Percentiles rank a stretch among this genome's conserved stretches.
phyloP scores from a whole-genome alignment of 2,888 invertebrate species.

The Zele albiditarsus region DNA sequence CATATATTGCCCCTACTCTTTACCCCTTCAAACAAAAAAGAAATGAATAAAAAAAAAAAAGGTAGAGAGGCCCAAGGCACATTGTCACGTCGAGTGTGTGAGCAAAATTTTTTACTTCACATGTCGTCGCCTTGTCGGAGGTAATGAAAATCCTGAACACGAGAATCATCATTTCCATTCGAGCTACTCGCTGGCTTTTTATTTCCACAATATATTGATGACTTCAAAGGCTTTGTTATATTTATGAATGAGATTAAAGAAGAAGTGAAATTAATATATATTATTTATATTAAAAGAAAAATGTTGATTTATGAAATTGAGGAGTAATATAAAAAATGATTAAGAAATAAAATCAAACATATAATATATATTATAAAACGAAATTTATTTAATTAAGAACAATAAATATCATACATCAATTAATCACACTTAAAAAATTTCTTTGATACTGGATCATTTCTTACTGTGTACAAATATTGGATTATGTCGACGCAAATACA shows the following conservation, averaged over 20 bases:
- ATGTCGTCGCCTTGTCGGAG: neutral
- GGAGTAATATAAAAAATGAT: too few species aligned
- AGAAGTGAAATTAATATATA: constrained; percentile 22
- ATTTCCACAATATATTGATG: neutral
- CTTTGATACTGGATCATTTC: too few species aligned
- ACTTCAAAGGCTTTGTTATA: neutral
- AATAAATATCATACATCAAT: too few species aligned
- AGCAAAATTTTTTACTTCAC: constrained; percentile 2
- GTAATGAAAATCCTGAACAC: constrained; percentile 19
- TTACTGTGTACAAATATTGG: neutral
- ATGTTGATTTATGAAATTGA: neutral
- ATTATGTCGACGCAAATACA: constrained; percentile 14
- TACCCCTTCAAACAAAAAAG: neutral
- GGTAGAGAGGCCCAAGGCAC: neutral
- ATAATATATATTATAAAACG: neutral
- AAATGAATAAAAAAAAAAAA: neutral
- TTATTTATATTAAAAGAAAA: neutral
- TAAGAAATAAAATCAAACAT: constrained; percentile 14
- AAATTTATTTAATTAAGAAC: neutral
- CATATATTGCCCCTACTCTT: neutral
- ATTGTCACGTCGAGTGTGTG: constrained; percentile 3
- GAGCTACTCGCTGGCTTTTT: constrained; percentile 13
- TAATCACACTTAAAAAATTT: too few species aligned
- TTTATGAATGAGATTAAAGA: constrained; percentile 13
- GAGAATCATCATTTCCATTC: constrained; percentile 5